These are phyloP conservation scores for Troilus luridus DNA, from an alignment of 2,888 invertebrate genomes.

Conservation along the genomic window DNA sequence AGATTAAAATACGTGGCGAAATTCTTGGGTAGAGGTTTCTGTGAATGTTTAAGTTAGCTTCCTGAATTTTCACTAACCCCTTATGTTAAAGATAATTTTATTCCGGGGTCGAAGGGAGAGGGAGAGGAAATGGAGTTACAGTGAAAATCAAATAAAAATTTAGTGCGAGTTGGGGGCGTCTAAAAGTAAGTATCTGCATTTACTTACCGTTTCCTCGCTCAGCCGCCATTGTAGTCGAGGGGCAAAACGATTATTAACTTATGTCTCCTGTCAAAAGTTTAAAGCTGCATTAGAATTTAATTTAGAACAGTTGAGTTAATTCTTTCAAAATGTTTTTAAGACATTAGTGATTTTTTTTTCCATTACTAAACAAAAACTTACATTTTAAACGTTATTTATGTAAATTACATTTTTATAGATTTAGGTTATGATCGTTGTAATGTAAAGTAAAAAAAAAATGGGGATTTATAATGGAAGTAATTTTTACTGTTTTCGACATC, in stretches of 20 bases:
- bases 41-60: neutral
- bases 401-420: too few relatives aligned
- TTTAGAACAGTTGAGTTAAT: neutral
- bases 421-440: too few relatives aligned
- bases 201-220: neutral
- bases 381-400: too few relatives aligned
- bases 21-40: neutral
- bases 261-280: neutral
- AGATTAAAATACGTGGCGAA: neutral
- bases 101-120: neutral
- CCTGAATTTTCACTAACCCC: neutral
- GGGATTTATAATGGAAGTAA: too few relatives aligned
- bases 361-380: too few relatives aligned
- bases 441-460: too few relatives aligned
- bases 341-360: too few relatives aligned
- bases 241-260: neutral
- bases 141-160: conserved; percentile 13
- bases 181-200: neutral
- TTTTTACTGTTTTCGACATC: too few relatives aligned
- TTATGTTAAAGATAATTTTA: neutral
- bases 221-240: neutral
- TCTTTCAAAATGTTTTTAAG: too few relatives aligned
- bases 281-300: neutral
- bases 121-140: neutral
- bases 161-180: neutral